Percentiles rank a stretch among this genome's conserved stretches.
These are phyloP conservation scores for Palythoa grandis DNA, from an alignment of 92 coral and sea anemone species.

Conservation along the genomic window DNA sequence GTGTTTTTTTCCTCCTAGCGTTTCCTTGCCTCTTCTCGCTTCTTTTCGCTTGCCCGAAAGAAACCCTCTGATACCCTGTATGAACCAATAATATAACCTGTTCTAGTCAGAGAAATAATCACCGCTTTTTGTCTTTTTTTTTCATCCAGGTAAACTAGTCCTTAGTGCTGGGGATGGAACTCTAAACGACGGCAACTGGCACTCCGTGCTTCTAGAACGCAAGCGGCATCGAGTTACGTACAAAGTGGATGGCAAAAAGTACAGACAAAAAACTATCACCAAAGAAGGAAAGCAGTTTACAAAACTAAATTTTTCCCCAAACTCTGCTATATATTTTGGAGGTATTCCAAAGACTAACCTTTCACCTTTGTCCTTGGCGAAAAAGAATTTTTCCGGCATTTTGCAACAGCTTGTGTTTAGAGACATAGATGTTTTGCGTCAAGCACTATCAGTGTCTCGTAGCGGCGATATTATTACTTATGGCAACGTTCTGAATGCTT, in stretches of 20 bases:
- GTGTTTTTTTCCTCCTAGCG: no score
- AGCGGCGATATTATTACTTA: neutral
- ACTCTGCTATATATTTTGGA: conserved; percentile 26
- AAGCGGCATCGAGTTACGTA: neutral
- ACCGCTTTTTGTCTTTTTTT: no score
- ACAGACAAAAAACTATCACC: neutral
- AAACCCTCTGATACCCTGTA: no score
- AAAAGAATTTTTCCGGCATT: conserved; percentile 34
- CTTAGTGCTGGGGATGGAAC: neutral
- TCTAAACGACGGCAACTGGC: conserved; percentile 33
- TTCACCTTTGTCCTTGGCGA: neutral
- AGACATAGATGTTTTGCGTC: neutral
- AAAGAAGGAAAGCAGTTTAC: neutral
- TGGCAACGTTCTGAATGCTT: conserved; percentile 34
- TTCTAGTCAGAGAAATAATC: no score
- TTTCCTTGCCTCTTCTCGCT: no score
- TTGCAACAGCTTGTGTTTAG: conserved; percentile 25
- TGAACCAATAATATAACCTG: no score
- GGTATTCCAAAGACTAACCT: conserved; percentile 17
- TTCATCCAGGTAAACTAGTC: neutral
- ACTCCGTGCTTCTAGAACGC: conserved; percentile 36
- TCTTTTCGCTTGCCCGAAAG: no score
- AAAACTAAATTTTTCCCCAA: neutral
- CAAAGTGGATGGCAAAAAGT: conserved; percentile 22
- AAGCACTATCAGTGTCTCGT: neutral